Evolutionary conservation across 2,113 vertebrate species (phyloP).

Genomic region (Ibidorhyncha struthersii): DNA sequence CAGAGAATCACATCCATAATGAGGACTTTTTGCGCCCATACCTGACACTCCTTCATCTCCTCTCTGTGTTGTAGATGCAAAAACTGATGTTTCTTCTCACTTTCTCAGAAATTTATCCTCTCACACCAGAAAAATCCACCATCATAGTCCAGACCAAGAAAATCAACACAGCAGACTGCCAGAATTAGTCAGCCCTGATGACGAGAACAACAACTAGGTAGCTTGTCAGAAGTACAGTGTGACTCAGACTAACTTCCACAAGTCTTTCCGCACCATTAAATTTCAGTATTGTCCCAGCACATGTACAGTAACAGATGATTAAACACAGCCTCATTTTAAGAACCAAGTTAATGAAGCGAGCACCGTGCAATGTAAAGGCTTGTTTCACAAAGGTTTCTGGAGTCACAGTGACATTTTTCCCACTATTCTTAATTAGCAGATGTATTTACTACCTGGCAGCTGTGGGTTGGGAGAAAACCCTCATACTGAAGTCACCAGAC

Average conservation of each 20-base stretch:
- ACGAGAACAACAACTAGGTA: neutral
- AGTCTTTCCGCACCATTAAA: neutral
- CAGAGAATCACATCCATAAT: neutral
- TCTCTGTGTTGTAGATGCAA: neutral
- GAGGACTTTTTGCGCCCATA: neutral
- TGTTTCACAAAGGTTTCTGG: neutral
- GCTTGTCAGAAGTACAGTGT: neutral
- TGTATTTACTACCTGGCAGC: neutral
- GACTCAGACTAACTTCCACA: constrained; percentile 16
- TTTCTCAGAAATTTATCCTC: neutral
- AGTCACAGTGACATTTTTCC: neutral
- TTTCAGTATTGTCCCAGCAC: neutral
- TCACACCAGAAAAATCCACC: neutral
- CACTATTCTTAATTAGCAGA: neutral
- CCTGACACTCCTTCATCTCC: neutral
- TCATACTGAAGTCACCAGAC: neutral
- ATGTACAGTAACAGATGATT: neutral
- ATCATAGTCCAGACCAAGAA: neutral
- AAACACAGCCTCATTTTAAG: constrained; percentile 8
- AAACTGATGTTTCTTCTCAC: neutral
- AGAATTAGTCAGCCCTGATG: neutral
- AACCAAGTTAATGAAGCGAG: neutral
- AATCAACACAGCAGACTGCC: neutral
- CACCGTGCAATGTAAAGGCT: neutral
- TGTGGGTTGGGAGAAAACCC: neutral